Conservation (phyloP, 2,888 invertebrate species). For the Xestobium rufovillosum region DNA sequence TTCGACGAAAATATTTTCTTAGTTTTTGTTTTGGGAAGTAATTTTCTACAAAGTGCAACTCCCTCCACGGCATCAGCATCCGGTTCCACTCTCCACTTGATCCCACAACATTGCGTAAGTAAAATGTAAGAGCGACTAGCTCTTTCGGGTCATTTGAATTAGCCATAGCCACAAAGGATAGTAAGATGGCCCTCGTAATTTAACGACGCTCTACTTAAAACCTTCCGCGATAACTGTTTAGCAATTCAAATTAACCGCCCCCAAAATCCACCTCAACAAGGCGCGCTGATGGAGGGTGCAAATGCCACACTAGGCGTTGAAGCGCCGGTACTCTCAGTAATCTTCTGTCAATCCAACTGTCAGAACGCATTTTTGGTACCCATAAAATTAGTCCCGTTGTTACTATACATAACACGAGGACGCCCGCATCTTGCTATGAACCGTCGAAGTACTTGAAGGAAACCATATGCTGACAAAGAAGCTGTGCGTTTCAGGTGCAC, state of each 20-base stretch:
- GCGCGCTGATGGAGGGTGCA: too few species aligned
- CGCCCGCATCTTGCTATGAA: conserved; percentile 33
- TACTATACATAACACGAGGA: conserved; percentile 31
- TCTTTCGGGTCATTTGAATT: conserved; percentile 27
- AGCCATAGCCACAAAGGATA: conserved; percentile 24
- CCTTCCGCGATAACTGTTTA: conserved; percentile 33
- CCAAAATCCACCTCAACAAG: conserved; percentile 43
- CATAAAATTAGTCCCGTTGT: conserved; percentile 39
- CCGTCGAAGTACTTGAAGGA: conserved; percentile 30
- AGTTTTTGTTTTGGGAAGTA: conserved; percentile 13
- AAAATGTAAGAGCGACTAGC: conserved; percentile 14
- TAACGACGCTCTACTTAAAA: conserved; percentile 31
- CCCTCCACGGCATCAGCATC: conserved; percentile 14
- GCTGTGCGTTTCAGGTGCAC: conserved; percentile 36
- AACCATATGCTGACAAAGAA: conserved; percentile 27
- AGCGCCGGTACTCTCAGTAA: conserved; percentile 19
- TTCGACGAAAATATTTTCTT: conserved; percentile 10
- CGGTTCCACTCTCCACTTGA: conserved; percentile 10
- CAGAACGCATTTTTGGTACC: conserved; percentile 28
- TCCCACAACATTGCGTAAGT: conserved; percentile 22
- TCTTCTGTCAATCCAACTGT: conserved; percentile 25
- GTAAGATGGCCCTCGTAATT: conserved; percentile 27
- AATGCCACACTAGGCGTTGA: conserved; percentile 29
- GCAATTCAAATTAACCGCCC: conserved; percentile 37
- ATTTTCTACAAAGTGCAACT: conserved; percentile 8